These are phyloP conservation scores for Rhyzopertha dominica DNA, from an alignment of 1,140 invertebrate species.

Conservation along the genomic window DNA sequence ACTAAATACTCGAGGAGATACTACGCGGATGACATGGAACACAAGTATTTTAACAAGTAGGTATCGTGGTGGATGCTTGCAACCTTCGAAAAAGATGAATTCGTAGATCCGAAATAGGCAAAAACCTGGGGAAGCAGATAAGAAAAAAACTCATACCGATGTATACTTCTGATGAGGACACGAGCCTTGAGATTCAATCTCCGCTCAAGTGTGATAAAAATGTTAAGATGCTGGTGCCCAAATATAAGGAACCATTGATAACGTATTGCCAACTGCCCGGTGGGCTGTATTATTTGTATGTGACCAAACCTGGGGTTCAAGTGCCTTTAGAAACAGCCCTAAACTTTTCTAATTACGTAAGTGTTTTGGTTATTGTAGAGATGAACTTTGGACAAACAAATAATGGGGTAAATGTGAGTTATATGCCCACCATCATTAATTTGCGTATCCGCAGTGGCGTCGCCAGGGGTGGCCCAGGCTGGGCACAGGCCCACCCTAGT, in stretches of 20 bases:
- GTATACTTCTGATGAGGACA: background rate
- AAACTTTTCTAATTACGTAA: constrained; percentile 35
- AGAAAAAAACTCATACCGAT: constrained; percentile 27
- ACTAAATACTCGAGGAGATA: constrained; percentile 57
- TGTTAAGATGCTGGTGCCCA: constrained; percentile 20
- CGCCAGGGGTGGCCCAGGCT: no score
- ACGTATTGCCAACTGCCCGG: constrained; percentile 46
- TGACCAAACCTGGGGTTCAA: constrained; percentile 46
- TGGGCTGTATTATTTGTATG: constrained; percentile 47
- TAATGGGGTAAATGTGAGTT: no score
- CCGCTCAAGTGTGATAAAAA: constrained; percentile 3
- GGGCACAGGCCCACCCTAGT: no score
- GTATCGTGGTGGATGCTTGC: no score
- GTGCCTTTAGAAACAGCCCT: constrained; percentile 38
- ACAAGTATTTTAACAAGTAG: constrained; percentile 51
- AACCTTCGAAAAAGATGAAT: constrained; percentile 3
- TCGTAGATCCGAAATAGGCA: constrained; percentile 25
- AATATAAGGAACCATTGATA: constrained; percentile 42
- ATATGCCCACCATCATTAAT: no score
- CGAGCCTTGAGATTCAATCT: no score
- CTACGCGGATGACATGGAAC: constrained; percentile 46
- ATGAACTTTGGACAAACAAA: no score
- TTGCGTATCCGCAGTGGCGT: no score
- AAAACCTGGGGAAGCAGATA: constrained; percentile 31
- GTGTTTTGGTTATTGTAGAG: no score